phyloP scores from a whole-genome alignment of 2,888 invertebrate genomes.

The Thereva unica region DNA sequence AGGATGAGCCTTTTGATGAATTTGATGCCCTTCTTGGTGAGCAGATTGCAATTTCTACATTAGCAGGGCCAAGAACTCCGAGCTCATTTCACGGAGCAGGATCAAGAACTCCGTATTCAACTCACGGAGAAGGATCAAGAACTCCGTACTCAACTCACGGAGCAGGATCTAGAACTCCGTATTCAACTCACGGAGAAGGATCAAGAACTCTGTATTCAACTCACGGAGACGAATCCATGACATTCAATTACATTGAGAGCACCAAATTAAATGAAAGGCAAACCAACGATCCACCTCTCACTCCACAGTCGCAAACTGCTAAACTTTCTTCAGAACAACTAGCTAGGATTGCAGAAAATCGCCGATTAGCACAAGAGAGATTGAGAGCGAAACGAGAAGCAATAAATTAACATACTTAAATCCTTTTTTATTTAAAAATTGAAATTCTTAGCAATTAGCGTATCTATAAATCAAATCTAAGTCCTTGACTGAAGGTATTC shows the following conservation, averaged over 20 bases:
- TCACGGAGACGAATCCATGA: conserved; percentile 37
- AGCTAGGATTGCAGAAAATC: conserved; percentile 71
- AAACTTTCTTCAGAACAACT: conserved; percentile 66
- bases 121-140: conserved; percentile 38
- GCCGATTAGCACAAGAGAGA: conserved; percentile 67
- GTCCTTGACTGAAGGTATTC: conserved; percentile 33
- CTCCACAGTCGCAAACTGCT: conserved; percentile 45
- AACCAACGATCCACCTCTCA: conserved; percentile 45
- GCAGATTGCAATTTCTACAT: conserved; percentile 64
- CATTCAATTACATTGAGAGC: conserved; percentile 46
- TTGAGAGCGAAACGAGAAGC: conserved; percentile 59
- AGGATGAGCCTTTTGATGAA: conserved; percentile 63
- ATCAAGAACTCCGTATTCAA: too few relatives aligned
- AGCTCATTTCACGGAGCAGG: conserved; percentile 39
- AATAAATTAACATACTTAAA: background rate
- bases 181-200: conserved; percentile 34
- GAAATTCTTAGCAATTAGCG: background rate
- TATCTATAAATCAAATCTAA: conserved; percentile 22
- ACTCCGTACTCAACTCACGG: conserved; percentile 39
- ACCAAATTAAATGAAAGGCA: conserved; percentile 50
- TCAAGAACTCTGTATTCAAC: conserved; percentile 50
- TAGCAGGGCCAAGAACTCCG: conserved; percentile 51
- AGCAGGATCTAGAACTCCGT: too few relatives aligned
- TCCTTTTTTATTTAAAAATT: background rate
- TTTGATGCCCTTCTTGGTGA: conserved; percentile 68